Evolutionary conservation across 2,797 vertebrate species (phyloP).

Genomic region (Tamandua tetradactyla): DNA sequence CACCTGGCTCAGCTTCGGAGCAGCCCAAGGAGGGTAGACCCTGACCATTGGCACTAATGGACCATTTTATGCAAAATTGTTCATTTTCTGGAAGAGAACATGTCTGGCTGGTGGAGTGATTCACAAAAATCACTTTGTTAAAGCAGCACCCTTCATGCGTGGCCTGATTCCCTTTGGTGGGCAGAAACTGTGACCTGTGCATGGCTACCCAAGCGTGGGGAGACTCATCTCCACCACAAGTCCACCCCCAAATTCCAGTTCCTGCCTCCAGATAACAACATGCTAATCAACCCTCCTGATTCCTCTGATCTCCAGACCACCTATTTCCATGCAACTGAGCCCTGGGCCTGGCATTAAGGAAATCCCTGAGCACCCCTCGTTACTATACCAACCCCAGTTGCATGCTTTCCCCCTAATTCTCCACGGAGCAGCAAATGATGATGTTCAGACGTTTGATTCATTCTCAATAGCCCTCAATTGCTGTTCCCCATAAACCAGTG

Average conservation of each 20-base stretch:
- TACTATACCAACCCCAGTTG: neutral
- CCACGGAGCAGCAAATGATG: neutral
- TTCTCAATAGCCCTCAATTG: neutral
- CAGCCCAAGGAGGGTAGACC: constrained; percentile 63
- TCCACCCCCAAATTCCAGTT: neutral
- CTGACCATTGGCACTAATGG: constrained; percentile 65
- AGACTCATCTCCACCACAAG: neutral
- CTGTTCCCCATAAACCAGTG: accelerated
- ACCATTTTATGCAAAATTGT: constrained; percentile 63
- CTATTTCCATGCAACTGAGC: neutral
- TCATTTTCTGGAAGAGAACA: constrained; percentile 62
- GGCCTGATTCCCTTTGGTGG: constrained; percentile 37
- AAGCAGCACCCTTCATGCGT: constrained; percentile 16
- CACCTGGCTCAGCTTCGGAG: constrained; percentile 26
- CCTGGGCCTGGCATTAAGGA: neutral
- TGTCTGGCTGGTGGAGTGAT: constrained; percentile 75
- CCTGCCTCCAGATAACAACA: neutral
- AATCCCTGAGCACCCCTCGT: neutral
- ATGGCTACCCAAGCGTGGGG: neutral
- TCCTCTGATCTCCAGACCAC: neutral
- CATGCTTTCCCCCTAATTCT: neutral
- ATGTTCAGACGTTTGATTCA: neutral
- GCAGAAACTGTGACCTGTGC: neutral
- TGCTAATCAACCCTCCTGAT: neutral
- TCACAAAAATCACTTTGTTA: constrained; percentile 69